phyloP scores from a whole-genome alignment of 37 sponge, comb jelly and placozoan genomes.

The Eunapius fragilis region DNA sequence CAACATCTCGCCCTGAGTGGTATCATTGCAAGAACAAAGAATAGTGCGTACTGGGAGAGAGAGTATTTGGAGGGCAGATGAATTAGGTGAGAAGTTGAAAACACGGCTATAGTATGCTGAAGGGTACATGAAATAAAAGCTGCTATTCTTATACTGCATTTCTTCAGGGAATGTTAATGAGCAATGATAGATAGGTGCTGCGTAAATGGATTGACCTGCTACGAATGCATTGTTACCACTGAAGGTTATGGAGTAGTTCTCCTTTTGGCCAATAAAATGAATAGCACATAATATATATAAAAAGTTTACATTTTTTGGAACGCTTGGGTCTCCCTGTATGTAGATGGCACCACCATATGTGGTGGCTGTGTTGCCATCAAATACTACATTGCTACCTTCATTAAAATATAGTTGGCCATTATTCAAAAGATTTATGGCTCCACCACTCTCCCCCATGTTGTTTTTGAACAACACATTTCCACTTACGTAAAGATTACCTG shows the following conservation, averaged over 20 bases:
- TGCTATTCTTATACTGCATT: too few species aligned
- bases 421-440: conserved; percentile 26
- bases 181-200: conserved; percentile 37
- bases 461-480: conserved; percentile 14
- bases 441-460: conserved; percentile 32
- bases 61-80: too few species aligned
- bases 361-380: conserved; percentile 2
- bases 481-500: conserved; percentile 10
- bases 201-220: conserved; percentile 44
- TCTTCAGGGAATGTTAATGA: too few species aligned
- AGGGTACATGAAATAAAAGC: too few species aligned
- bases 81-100: too few species aligned
- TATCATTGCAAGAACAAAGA: too few species aligned
- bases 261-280: neutral
- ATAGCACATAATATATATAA: neutral
- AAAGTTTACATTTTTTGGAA: neutral
- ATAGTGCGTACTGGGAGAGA: too few species aligned
- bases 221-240: conserved; percentile 13
- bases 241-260: conserved; percentile 5
- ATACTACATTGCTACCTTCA: neutral
- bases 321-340: conserved; percentile 12
- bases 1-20: too few species aligned
- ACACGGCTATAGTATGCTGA: too few species aligned
- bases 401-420: conserved; percentile 11
- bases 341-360: conserved; percentile 42